Evolutionary conservation across 2,113 vertebrate species (phyloP), one percentile per base, ranked within the genome.

Genomic region (Oenanthe melanoleuca): DNA sequence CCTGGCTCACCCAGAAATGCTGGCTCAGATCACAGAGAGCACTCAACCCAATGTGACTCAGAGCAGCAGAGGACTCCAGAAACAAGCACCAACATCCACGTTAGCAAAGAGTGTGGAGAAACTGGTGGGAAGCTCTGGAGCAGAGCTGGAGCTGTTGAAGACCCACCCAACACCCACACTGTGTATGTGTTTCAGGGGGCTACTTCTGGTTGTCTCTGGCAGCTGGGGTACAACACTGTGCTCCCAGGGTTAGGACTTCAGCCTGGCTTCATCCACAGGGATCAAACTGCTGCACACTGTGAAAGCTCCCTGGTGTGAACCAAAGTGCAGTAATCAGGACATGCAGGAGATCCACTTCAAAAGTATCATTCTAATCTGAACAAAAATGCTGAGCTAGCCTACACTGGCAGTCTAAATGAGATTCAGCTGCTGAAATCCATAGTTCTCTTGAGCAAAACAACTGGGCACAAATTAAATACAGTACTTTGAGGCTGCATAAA

Each of bases 151-250:
- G 49, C 33, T 85, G 47, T 59, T 64, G 55, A 73, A 53, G 40
- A 80, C 55, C 26, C 29, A 45, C 55, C 26, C 29, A 45, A 14
- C 0, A 4, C 7, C 26, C 26, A 18, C 0, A 6, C 33, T 31
- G 33, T 20, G 28, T 17, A 8, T 5, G 18, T 52, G 22, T 61
- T 72, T 67, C 1, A 5, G n/a, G 23, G 26, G 6, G 29, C 34
- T 82, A 15, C 21, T 55, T 71, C 57, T 56, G 40, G 42, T 47
- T 20, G 34, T 11, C 18, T 92, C 8, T 26, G 50, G 34, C 38
- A 77, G 42, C 34, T 59, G 29, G 40, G 52, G 11, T 28, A 52
- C 3, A 1, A 6, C 57, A 64, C 20, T 1, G 18, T 28, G 33
- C 20, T 63, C n/a, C 34, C 53, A 31, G 66, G 31, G 23, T 5